Evolutionary conservation across 1,140 invertebrate genomes (phyloP).

Genomic region (Trichomalopsis sarcophagae): DNA sequence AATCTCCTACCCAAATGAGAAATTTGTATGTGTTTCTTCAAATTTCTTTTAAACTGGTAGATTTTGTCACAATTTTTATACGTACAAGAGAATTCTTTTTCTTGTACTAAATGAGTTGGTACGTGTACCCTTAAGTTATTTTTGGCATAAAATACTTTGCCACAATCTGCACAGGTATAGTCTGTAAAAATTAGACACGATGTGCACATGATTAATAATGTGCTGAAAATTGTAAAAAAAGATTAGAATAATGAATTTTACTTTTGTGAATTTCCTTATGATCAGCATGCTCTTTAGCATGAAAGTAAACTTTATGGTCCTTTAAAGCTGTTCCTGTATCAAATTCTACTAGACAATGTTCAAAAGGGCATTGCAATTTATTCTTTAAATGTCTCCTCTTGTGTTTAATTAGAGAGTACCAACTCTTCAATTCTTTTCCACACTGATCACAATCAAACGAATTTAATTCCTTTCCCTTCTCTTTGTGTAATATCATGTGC

Average conservation of each 20-base stretch:
- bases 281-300: neutral
- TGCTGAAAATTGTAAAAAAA: too few species aligned
- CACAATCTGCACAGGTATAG: conserved; percentile 58
- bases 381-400: neutral
- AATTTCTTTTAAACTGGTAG: conserved; percentile 59
- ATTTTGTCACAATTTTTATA: conserved; percentile 58
- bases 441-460: conserved; percentile 1
- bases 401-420: neutral
- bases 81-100: conserved; percentile 53
- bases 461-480: neutral
- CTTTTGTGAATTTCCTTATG: too few species aligned
- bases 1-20: conserved; percentile 60
- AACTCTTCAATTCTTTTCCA: neutral
- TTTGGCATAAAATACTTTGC: conserved; percentile 54
- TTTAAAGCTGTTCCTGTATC: neutral
- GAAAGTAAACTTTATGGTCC: neutral
- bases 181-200: conserved; percentile 53
- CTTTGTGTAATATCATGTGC: neutral
- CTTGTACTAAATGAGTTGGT: conserved; percentile 45
- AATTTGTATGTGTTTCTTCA: conserved; percentile 55
- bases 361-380: neutral
- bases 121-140: conserved; percentile 53
- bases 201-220: neutral
- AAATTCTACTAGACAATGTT: neutral
- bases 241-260: too few species aligned